Conservation (phyloP, 2,888 invertebrate species). For the Drosophila glabriapex region DNA sequence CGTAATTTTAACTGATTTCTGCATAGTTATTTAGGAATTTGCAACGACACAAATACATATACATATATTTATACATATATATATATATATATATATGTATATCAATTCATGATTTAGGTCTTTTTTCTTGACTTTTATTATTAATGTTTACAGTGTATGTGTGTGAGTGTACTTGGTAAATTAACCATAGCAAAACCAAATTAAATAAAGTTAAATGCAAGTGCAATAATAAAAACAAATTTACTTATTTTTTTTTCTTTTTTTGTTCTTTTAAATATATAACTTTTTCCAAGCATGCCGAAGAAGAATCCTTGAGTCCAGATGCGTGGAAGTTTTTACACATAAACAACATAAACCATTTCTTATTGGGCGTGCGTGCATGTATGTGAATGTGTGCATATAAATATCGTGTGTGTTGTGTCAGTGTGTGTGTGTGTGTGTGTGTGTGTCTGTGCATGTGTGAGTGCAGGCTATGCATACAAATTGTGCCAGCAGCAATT, state of each 20-base stretch:
- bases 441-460: slow-evolving; percentile 5
- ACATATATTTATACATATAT: slow-evolving; percentile 20
- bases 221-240: slow-evolving; percentile 45
- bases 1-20: slow-evolving; percentile 8
- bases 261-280: not conserved
- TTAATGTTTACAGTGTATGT: slow-evolving; percentile 32
- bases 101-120: slow-evolving; percentile 7
- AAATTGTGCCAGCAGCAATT: slow-evolving; percentile 18
- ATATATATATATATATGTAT: slow-evolving; percentile 17
- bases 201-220: slow-evolving; percentile 50
- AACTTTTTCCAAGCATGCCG: slow-evolving; percentile 2
- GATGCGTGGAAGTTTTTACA: slow-evolving; percentile 14
- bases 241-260: not conserved
- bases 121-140: slow-evolving; percentile 22
- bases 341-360: slow-evolving; percentile 25
- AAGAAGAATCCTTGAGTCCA: slow-evolving; percentile 11
- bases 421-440: not conserved
- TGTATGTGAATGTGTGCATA: slow-evolving; percentile 35
- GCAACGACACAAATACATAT: slow-evolving; percentile 57
- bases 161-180: slow-evolving; percentile 19
- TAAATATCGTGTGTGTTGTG: slow-evolving; percentile 39
- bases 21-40: slow-evolving; percentile 47
- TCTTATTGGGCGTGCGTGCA: slow-evolving; percentile 19
- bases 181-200: slow-evolving; percentile 29
- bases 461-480: slow-evolving; percentile 17